phyloP scores from a whole-genome alignment of 2,797 vertebrate genomes.

The Darevskia mixta region DNA sequence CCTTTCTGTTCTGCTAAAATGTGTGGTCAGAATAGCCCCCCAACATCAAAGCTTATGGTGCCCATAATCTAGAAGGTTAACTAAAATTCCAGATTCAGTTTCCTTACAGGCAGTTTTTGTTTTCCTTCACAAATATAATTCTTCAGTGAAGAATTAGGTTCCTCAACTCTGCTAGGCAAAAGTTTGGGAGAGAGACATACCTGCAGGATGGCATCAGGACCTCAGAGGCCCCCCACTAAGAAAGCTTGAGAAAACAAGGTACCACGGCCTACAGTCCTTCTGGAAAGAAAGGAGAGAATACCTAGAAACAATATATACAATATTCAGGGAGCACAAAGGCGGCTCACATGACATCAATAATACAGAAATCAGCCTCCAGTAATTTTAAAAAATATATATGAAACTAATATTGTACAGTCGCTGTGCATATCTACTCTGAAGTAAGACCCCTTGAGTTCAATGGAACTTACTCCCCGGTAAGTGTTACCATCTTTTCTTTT shows the following conservation, averaged over 20 bases:
- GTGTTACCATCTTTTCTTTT: background rate
- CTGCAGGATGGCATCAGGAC: conserved; percentile 70
- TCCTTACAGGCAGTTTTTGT: fast-evolving
- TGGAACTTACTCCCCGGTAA: no score
- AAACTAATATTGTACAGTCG: background rate
- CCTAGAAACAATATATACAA: background rate
- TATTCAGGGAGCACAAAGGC: background rate
- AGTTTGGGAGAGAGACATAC: conserved; percentile 40
- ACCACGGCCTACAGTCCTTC: conserved; percentile 41
- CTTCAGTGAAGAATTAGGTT: background rate
- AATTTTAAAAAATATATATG: background rate
- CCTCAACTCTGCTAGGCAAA: background rate
- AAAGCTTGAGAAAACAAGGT: conserved; percentile 15
- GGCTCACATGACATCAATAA: background rate
- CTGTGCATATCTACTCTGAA: no score
- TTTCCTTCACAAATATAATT: background rate
- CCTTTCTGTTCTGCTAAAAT: background rate
- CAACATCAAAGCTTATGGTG: background rate
- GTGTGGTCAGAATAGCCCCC: background rate
- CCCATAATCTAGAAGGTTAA: background rate
- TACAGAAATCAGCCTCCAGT: background rate
- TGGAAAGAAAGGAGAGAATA: conserved; percentile 37
- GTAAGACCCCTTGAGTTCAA: no score
- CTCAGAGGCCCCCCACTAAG: conserved; percentile 47
- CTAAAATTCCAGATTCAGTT: fast-evolving